phyloP scores from a whole-genome alignment of 2,113 vertebrate genomes.

The Sakesphorus luctuosus region DNA sequence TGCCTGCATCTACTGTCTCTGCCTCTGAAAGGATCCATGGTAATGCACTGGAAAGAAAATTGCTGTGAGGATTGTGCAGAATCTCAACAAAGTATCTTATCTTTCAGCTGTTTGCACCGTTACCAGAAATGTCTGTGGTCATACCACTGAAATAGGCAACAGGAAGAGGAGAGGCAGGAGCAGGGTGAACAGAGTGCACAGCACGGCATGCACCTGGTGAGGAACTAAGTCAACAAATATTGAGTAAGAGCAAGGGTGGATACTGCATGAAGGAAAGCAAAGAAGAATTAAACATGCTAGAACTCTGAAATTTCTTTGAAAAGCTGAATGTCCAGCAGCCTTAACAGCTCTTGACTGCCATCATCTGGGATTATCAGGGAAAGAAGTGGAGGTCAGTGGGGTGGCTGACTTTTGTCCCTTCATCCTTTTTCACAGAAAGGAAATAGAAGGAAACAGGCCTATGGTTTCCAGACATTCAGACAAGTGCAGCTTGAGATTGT shows the following conservation, averaged over 20 bases:
- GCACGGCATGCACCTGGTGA: fast-evolving
- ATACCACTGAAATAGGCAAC: neutral
- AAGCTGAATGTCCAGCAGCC: neutral
- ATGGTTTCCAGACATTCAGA: neutral
- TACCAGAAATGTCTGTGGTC: neutral
- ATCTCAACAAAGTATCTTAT: neutral
- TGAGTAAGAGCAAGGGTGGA: neutral
- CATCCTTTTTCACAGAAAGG: neutral
- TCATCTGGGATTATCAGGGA: neutral
- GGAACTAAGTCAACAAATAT: neutral
- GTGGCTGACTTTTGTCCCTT: neutral
- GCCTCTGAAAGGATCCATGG: neutral
- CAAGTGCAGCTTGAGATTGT: neutral
- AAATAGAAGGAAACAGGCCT: neutral
- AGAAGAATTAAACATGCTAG: fast-evolving
- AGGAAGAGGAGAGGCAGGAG: neutral
- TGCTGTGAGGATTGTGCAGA: neutral
- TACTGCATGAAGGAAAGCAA: neutral
- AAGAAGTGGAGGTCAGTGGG: neutral
- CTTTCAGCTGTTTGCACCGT: fast-evolving
- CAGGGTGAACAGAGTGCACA: neutral
- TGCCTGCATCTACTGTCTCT: neutral
- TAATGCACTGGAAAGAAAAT: neutral
- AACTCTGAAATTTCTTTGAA: neutral
- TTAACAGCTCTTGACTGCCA: neutral